Evolutionary conservation across 2,888 invertebrate genomes (phyloP).

Genomic region (Polymixis lichenea): DNA sequence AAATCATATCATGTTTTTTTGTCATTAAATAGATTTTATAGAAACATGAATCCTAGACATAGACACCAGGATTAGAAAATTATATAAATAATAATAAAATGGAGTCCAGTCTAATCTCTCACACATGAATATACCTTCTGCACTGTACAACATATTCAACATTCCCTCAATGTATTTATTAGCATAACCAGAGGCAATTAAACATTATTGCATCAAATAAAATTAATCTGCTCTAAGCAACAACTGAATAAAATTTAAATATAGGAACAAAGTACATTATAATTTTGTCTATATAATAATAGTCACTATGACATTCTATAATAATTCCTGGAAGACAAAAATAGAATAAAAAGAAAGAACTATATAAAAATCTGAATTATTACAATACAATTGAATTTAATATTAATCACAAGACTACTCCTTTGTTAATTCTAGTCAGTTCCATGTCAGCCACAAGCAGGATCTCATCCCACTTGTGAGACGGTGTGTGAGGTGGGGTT

Average conservation of each 20-base stretch:
- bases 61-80: conserved; percentile 48
- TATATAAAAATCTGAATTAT: conserved; percentile 76
- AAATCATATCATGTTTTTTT: conserved; percentile 56
- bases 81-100: conserved; percentile 60
- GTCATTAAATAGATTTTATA: conserved; percentile 57
- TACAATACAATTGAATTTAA: conserved; percentile 68
- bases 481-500: conserved; percentile 86
- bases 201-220: conserved; percentile 63
- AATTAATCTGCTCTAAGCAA: conserved; percentile 78
- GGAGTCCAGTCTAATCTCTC: conserved; percentile 71
- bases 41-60: conserved; percentile 47
- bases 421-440: conserved; percentile 90
- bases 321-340: conserved; percentile 84
- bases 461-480: conserved; percentile 90
- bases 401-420: conserved; percentile 80
- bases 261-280: conserved; percentile 80
- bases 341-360: conserved; percentile 73
- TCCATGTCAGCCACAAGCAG: conserved; percentile 91
- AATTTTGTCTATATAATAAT: conserved; percentile 67
- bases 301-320: conserved; percentile 64
- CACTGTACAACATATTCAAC: conserved; percentile 40
- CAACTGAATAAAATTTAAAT: conserved; percentile 82
- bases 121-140: conserved; percentile 51
- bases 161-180: conserved; percentile 52
- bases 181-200: conserved; percentile 45